Base-by-base conservation (phyloP, 2,113 vertebrate genomes). In the Pelvicachromis taeniatus region DNA sequence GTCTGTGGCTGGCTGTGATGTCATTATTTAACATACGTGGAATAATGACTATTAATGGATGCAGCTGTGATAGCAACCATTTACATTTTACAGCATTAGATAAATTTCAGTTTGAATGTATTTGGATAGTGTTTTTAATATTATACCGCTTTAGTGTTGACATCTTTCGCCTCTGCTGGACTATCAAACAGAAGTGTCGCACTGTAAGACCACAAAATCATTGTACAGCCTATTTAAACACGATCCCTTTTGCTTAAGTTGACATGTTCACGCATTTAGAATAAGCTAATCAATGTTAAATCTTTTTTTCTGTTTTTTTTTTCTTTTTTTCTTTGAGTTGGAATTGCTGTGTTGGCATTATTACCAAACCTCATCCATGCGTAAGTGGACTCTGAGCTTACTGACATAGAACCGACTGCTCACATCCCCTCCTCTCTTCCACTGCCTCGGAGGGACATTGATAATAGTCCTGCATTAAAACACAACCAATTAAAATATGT, bases 381-480 rank as follows among this genome's bases (percentile, higher is more conserved):
- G 90, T 91, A 95, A 95, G 94, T 92, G 93, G 88, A 93, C 91
- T 89, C 85, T 85, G 91, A 88, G 93, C 93, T 90, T 88, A 87
- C 70, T 94, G 92, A 92, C 92, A 92, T 79, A 91, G 89, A 93
- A 90, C 79, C 87, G 87, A 89, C 86, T 83, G 81, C 83, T 93
- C 91, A 82, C 80, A 29, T 80, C 29, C 87, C 88, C 81, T 68
- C 81, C 81, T 89, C 55, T 88, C 70, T 84, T 54, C 90, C 61
- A 56, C 63, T 93, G 93, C 94, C 93, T 95, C 53, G 54, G 92
- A 95, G 93, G 91, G 94, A 94, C 94, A 92, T 92, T 93, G 93
- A 94, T 95, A 96, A 95, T 95, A 90, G 94, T 86, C 88, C 90
- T 92, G 90, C 93, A 96, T 92, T 93, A 95, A 94, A 94, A 93